phyloP scores from a whole-genome alignment of 1,140 invertebrate species.

The Halictus rubicundus region DNA sequence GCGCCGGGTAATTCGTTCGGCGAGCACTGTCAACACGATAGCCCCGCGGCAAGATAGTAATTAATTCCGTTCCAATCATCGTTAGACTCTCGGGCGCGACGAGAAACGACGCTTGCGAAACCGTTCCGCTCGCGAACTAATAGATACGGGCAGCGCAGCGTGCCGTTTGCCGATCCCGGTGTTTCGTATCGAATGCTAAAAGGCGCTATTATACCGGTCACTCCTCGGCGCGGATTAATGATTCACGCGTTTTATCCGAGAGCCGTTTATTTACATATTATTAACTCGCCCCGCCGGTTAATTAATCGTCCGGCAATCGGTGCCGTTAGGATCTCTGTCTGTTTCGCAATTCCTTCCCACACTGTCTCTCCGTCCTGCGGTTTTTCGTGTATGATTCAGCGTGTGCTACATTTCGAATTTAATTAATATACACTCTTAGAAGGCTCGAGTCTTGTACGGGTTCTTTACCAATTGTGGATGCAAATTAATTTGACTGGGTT shows the following conservation, averaged over 20 bases:
- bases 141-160: not conserved
- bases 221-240: conserved; percentile 37
- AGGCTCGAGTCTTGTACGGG: not conserved
- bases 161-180: not conserved
- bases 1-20: conserved; percentile 23
- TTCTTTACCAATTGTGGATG: not conserved
- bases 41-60: conserved; percentile 8
- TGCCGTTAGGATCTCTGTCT: not conserved
- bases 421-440: not conserved
- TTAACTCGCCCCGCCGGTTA: conserved; percentile 45
- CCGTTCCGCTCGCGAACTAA: not conserved
- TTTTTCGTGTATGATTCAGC: not conserved
- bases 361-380: not conserved
- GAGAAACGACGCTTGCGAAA: conserved; percentile 27
- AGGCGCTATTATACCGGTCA: conserved; percentile 18
- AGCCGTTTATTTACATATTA: conserved; percentile 55
- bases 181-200: conserved; percentile 28
- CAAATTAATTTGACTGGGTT: not conserved
- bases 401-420: conserved; percentile 3
- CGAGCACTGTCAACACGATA: not conserved
- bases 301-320: conserved; percentile 43
- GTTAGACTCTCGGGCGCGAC: conserved; percentile 29
- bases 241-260: conserved; percentile 32
- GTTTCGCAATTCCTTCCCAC: not conserved
- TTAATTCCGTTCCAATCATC: conserved; percentile 54